Percentiles rank a stretch among this genome's conserved stretches.
These are phyloP conservation scores for Hydropsyche tenuis DNA, from an alignment of 1,140 invertebrate genomes.

Conservation along the genomic window DNA sequence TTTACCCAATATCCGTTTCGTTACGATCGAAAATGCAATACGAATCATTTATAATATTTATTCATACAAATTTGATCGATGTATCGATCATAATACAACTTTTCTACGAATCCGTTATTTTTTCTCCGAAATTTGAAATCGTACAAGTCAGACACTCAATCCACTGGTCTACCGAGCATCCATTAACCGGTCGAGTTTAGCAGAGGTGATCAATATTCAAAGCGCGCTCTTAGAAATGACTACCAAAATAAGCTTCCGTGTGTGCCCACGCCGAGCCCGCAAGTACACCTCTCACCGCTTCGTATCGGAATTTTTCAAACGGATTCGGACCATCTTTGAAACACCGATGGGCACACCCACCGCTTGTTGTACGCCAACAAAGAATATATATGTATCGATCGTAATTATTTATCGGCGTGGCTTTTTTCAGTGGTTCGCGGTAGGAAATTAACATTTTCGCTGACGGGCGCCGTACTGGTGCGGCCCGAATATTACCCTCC, in stretches of 20 bases:
- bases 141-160: neutral
- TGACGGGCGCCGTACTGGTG: constrained; percentile 1
- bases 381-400: neutral
- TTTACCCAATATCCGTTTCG: too few relatives aligned
- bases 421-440: too few relatives aligned
- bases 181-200: constrained; percentile 5
- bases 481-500: constrained; percentile 1
- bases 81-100: too few relatives aligned
- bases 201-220: constrained; percentile 32
- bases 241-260: constrained; percentile 37
- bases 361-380: neutral
- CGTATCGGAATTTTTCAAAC: constrained; percentile 30
- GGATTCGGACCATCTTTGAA: constrained; percentile 30
- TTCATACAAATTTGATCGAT: too few relatives aligned
- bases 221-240: constrained; percentile 22
- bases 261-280: constrained; percentile 30
- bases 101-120: too few relatives aligned
- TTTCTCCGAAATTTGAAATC: too few relatives aligned
- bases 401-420: constrained; percentile 21
- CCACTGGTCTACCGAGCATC: neutral
- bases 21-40: too few relatives aligned
- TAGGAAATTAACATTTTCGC: constrained; percentile 18
- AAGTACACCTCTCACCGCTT: constrained; percentile 27
- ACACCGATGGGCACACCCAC: constrained; percentile 27
- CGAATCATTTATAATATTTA: too few relatives aligned